phyloP scores from a whole-genome alignment of 2,797 vertebrate species.

The Pantherophis vulpinus region DNA sequence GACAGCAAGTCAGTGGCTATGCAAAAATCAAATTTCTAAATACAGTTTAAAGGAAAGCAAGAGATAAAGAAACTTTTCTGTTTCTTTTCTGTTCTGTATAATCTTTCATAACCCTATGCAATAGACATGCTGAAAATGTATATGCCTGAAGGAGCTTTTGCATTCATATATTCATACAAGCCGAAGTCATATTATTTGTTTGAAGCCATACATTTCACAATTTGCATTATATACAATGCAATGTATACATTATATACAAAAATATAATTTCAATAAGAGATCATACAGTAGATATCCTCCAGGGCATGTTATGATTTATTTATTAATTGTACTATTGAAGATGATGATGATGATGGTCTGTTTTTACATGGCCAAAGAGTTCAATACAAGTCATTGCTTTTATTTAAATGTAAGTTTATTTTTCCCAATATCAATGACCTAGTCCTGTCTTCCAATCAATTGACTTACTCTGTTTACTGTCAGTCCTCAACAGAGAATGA shows the following conservation, averaged over 20 bases:
- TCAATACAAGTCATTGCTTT: background rate
- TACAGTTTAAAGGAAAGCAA: constrained; percentile 53
- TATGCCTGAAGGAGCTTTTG: constrained; percentile 68
- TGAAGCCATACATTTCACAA: constrained; percentile 47
- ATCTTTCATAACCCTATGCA: constrained; percentile 70
- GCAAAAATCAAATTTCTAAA: constrained; percentile 65
- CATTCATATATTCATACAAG: constrained; percentile 60
- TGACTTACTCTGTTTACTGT: background rate
- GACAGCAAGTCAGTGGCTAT: constrained; percentile 68
- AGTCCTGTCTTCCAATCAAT: background rate
- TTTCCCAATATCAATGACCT: background rate
- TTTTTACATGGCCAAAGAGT: background rate
- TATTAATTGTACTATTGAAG: background rate
- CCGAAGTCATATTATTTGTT: constrained; percentile 66
- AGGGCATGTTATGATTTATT: background rate
- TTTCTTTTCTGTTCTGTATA: constrained; percentile 50
- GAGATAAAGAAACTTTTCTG: constrained; percentile 65
- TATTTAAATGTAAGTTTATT: background rate
- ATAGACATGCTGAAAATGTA: constrained; percentile 67
- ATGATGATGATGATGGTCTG: background rate
- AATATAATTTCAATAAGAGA: background rate
- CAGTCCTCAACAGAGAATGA: background rate
- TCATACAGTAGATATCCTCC: background rate
- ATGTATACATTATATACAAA: background rate
- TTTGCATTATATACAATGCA: constrained; percentile 28